Base-by-base conservation (phyloP, 2,797 vertebrate species). In the Cynopterus sphinx region DNA sequence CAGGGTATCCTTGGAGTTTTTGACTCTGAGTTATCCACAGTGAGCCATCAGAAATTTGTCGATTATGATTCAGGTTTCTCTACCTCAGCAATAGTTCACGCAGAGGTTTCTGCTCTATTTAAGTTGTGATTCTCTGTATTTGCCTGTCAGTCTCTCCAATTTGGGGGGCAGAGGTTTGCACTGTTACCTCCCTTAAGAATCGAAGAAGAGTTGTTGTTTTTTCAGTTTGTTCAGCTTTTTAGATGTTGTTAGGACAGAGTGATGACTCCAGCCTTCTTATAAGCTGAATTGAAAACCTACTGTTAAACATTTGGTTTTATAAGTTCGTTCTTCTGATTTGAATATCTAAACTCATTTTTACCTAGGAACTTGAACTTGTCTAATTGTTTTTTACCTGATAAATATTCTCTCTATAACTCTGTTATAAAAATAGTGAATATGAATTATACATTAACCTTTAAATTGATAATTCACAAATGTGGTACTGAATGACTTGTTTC, bases 341-440 rank as follows among this genome's bases (percentile, higher is more conserved):
- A 90, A 63, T 93, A 57, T 55, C 39, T 94, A 71, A 93, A 53
- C 12, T 83, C 9, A 7, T 71, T 84, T 87, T 87, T 63, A 87
- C 61, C n/a, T 77, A 24, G 36, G 86, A 96, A 81, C 16, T 84
- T 81, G 9, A 93, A 11, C 51, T 67, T 71, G 11, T 86, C 36
- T 49, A 26, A 16, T 75, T 33, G 77, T 92, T 95, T 91, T 95
- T 96, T 93, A 95, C 6, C 77, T 90, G 31, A 39, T 82, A 85
- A 67, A 19, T 90, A 53, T 87, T 88, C 36, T 96, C 15, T 90
- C 24, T 36, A 26, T 96, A 89, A 82, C 67, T 90, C 28, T 92
- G n/a, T 53, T 93, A 78, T 28, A 39, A 57, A 91, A 74, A 79
- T 71, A 49, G 4, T 83, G 16, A 65, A 36, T 85, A 71, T 73